These are phyloP conservation scores for Athripsodes cinereus DNA, from an alignment of 2,888 invertebrate species.

Conservation along the genomic window DNA sequence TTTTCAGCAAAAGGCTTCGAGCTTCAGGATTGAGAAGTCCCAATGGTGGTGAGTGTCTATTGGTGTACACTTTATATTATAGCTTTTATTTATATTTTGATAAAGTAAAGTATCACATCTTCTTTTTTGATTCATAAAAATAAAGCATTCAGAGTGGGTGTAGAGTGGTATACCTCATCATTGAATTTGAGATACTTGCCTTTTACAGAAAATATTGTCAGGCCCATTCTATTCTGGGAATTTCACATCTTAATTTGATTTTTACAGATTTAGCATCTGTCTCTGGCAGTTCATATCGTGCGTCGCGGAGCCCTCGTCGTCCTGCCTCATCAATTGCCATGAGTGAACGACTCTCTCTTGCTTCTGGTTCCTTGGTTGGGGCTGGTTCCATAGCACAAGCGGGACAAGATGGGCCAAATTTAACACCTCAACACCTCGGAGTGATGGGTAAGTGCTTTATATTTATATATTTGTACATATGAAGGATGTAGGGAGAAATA, in stretches of 20 bases:
- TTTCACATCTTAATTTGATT: too few species aligned
- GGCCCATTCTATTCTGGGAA: too few species aligned
- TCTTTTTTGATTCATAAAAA: too few species aligned
- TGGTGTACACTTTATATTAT: too few species aligned
- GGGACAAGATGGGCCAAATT: slow-evolving; percentile 51
- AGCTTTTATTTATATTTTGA: too few species aligned
- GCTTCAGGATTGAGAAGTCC: slow-evolving; percentile 47
- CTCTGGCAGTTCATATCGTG: slow-evolving; percentile 59
- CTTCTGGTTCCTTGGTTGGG: slow-evolving; percentile 58
- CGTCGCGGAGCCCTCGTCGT: slow-evolving; percentile 49
- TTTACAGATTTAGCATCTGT: slow-evolving; percentile 54
- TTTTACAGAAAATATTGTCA: too few species aligned
- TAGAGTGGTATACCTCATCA: too few species aligned
- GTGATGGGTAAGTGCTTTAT: slow-evolving; percentile 75
- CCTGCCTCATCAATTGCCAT: slow-evolving; percentile 41
- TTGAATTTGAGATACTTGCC: too few species aligned
- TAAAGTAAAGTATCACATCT: too few species aligned
- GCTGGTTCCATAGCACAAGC: slow-evolving; percentile 42
- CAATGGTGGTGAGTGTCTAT: slow-evolving; percentile 8
- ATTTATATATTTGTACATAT: too few species aligned
- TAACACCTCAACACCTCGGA: slow-evolving; percentile 83
- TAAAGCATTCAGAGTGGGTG: too few species aligned
- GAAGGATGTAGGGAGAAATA: too few species aligned
- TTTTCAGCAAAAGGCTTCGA: slow-evolving; percentile 53
- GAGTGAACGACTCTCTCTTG: slow-evolving; percentile 62